Evolutionary conservation across 2,888 invertebrate genomes (phyloP).

Genomic region (Cryptocephalus primarius): DNA sequence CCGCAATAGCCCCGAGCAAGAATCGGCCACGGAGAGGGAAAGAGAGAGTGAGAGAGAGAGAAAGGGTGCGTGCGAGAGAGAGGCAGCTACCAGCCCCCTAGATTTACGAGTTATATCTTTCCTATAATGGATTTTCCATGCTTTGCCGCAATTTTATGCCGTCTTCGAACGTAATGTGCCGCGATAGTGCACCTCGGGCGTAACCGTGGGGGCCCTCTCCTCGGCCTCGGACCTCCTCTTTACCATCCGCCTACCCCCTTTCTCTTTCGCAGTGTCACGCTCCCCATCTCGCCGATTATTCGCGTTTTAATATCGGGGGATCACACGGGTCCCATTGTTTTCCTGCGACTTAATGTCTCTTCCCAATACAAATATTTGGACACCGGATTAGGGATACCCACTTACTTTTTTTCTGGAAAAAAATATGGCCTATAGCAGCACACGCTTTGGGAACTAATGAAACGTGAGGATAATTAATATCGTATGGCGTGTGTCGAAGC

Average conservation of each 20-base stretch:
- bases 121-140: conserved; percentile 39
- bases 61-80: conserved; percentile 12
- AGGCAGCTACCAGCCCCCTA: conserved; percentile 21
- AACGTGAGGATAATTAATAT: no score
- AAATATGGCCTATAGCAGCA: no score
- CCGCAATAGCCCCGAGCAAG: conserved; percentile 7
- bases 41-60: conserved; percentile 3
- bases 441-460: no score
- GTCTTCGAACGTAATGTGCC: conserved; percentile 32
- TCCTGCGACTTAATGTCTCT: no score
- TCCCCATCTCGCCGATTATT: conserved; percentile 17
- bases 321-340: no score
- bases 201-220: conserved; percentile 16
- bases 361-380: no score
- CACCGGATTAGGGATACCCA: no score
- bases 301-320: conserved; percentile 24
- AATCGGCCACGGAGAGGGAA: conserved; percentile 4
- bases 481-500: no score
- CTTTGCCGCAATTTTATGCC: conserved; percentile 36
- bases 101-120: conserved; percentile 37
- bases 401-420: conserved; percentile 4
- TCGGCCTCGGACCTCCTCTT: no score
- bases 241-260: no score
- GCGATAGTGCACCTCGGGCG: conserved; percentile 32
- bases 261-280: no score